Percentiles rank a stretch among this genome's conserved stretches.
phyloP scores from a whole-genome alignment of 2,113 vertebrate species.

The Vulpes ferrilata region DNA sequence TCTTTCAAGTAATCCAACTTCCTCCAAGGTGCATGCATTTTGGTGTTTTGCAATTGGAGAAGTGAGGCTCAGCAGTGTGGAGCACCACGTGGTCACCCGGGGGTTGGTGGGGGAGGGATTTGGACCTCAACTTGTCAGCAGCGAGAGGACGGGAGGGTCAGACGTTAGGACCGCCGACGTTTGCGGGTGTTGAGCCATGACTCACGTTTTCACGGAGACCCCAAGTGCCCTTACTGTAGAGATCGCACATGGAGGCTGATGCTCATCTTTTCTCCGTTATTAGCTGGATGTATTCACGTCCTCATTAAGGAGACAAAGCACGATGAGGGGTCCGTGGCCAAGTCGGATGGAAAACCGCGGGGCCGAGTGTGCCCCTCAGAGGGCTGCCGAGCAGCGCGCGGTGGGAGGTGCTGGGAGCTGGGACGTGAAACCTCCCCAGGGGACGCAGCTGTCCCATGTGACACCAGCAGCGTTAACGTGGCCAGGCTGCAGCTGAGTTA shows the following conservation, averaged over 20 bases:
- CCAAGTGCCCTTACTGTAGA: neutral
- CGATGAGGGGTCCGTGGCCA: accelerated
- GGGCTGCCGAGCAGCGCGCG: neutral
- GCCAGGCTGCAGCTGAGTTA: neutral
- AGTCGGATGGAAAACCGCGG: neutral
- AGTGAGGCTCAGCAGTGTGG: neutral
- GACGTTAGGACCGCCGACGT: accelerated
- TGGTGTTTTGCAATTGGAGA: neutral
- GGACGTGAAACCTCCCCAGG: accelerated
- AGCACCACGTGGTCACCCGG: neutral
- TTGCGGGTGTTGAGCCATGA: neutral
- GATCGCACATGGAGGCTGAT: neutral
- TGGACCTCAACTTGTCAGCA: neutral
- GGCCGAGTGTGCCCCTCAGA: neutral
- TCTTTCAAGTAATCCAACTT: neutral
- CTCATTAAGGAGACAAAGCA: neutral
- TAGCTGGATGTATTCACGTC: neutral
- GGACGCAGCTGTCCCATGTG: neutral
- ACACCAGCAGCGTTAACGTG: accelerated
- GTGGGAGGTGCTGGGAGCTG: neutral
- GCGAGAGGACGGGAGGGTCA: neutral
- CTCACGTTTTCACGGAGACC: neutral
- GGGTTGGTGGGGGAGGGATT: no score
- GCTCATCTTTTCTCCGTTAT: neutral
- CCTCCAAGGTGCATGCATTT: neutral